Percentiles rank a stretch among this genome's conserved stretches.
Conservation (phyloP, 2,888 invertebrate species). For the Mythimna albipuncta region DNA sequence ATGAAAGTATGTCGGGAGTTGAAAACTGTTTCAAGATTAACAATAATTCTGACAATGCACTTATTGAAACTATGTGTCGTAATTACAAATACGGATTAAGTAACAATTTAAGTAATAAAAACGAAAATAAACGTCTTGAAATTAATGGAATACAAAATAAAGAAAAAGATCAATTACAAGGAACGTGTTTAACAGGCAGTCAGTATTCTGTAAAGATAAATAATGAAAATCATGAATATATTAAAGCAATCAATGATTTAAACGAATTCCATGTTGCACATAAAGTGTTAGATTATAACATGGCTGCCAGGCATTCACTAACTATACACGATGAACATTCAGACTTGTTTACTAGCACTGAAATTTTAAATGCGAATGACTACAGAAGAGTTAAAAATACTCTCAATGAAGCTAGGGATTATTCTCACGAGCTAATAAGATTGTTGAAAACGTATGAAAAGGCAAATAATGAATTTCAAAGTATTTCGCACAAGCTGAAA, state of each 20-base stretch:
- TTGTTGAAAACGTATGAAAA: constrained; percentile 76
- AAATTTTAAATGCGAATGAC: constrained; percentile 47
- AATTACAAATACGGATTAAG: constrained; percentile 9
- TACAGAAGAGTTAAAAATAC: constrained; percentile 68
- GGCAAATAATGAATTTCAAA: constrained; percentile 76
- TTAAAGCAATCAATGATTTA: constrained; percentile 7
- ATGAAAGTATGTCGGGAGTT: constrained; percentile 1
- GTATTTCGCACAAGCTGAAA: constrained; percentile 68
- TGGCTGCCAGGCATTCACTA: neutral
- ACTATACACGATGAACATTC: constrained; percentile 11
- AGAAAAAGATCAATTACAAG: constrained; percentile 1
- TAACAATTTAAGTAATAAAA: constrained; percentile 5
- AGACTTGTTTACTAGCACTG: neutral
- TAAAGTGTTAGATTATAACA: constrained; percentile 21
- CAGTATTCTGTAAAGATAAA: constrained; percentile 13
- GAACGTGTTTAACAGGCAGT: constrained; percentile 2
- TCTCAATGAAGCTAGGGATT: constrained; percentile 70
- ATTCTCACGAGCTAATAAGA: constrained; percentile 68
- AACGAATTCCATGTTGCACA: constrained; percentile 12
- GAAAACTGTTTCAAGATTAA: constrained; percentile 5
- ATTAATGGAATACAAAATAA: constrained; percentile 2
- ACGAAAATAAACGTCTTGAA: neutral
- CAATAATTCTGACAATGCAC: neutral
- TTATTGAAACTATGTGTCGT: neutral
- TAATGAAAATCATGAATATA: constrained; percentile 5